These are phyloP conservation scores for Hippotragus niger DNA, from an alignment of 2,113 vertebrate species.

Conservation along the genomic window DNA sequence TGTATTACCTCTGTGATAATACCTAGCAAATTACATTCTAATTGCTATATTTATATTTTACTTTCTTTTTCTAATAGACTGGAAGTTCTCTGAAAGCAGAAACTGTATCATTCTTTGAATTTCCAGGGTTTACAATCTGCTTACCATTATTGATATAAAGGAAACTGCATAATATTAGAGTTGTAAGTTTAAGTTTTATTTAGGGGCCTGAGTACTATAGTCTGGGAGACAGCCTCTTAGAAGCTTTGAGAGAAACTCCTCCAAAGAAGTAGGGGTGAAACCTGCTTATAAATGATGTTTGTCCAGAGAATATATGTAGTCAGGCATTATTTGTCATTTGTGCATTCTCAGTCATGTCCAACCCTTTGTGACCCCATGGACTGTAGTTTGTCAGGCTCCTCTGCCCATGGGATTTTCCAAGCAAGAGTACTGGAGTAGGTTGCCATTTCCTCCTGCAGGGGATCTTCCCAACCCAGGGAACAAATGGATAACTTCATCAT, in stretches of 20 bases:
- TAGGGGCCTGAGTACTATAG: background rate
- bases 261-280: background rate
- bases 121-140: background rate
- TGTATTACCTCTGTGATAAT: slow-evolving; percentile 6
- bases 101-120: background rate
- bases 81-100: background rate
- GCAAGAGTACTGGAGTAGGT: background rate
- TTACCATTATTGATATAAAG: background rate
- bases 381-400: background rate
- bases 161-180: background rate
- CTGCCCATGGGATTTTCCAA: background rate
- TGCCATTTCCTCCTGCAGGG: background rate
- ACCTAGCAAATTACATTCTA: background rate
- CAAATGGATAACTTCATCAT: background rate
- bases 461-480: background rate
- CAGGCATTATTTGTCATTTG: background rate
- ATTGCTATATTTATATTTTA: background rate
- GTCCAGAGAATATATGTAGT: background rate
- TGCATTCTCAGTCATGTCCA: background rate
- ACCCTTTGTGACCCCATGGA: background rate
- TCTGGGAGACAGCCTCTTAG: background rate
- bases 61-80: background rate
- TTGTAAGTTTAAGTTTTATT: background rate
- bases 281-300: background rate
- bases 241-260: background rate